Conservation (phyloP, 2,888 invertebrate species). For the Caenorhabditis drosophilae region DNA sequence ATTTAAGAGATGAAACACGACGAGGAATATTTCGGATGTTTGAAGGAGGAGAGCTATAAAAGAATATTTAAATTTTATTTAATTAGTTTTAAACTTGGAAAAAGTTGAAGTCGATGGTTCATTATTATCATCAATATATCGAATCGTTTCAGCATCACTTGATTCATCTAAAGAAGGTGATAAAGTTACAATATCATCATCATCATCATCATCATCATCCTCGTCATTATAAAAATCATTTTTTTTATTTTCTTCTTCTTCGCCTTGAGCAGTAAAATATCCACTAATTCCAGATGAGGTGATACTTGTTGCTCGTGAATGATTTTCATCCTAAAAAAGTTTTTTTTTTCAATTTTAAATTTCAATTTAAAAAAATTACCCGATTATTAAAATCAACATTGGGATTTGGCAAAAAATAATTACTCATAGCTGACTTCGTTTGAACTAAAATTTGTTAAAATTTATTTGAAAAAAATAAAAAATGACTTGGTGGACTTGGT, state of each 20-base stretch:
- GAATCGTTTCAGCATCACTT: constrained; percentile 32
- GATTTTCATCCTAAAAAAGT: constrained; percentile 29
- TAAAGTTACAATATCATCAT: constrained; percentile 3
- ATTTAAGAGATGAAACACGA: constrained; percentile 30
- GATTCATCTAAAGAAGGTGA: constrained; percentile 7
- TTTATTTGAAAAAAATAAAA: not conserved
- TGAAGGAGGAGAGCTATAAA: constrained; percentile 24
- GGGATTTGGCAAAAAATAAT: constrained; percentile 27
- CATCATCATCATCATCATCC: constrained; percentile 2
- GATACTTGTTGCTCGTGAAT: constrained; percentile 32
- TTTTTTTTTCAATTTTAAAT: too few species aligned
- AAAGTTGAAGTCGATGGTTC: not conserved
- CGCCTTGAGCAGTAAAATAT: constrained; percentile 52
- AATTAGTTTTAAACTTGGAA: too few species aligned
- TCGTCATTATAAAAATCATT: constrained; percentile 18
- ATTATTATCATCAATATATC: constrained; percentile 37
- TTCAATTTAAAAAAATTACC: not conserved
- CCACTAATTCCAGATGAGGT: constrained; percentile 42
- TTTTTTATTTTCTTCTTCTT: constrained; percentile 1
- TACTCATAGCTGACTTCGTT: constrained; percentile 19
- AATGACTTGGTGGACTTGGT: constrained; percentile 33
- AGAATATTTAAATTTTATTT: too few species aligned
- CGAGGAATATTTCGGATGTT: constrained; percentile 22
- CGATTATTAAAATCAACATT: constrained; percentile 37
- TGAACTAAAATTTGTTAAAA: constrained; percentile 4